Conservation (phyloP, 2,888 invertebrate genomes). For the Pyrochroa serraticornis region DNA sequence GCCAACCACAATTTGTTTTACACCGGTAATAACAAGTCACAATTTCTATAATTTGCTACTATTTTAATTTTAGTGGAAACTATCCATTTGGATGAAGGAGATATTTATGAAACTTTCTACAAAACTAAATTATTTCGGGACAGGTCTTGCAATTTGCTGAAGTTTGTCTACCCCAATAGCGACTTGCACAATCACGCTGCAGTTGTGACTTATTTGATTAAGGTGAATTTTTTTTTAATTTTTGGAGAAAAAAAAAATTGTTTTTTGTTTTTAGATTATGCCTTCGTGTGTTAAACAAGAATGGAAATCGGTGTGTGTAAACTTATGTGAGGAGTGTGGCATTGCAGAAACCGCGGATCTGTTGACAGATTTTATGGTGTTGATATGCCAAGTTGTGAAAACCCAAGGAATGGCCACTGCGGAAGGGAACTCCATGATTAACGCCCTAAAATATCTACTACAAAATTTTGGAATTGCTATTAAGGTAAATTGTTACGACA, state of each 20-base stretch:
- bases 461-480: conserved; percentile 45
- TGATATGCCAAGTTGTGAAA: conserved; percentile 47
- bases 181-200: conserved; percentile 37
- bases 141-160: conserved; percentile 23
- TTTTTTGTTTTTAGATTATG: conserved; percentile 37
- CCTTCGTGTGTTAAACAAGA: conserved; percentile 48
- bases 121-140: neutral
- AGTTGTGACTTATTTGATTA: conserved; percentile 38
- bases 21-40: neutral
- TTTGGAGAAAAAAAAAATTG: neutral
- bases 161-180: conserved; percentile 32
- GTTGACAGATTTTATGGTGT: conserved; percentile 46
- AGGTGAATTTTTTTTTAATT: conserved; percentile 29
- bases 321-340: conserved; percentile 36
- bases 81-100: conserved; percentile 16
- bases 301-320: conserved; percentile 45
- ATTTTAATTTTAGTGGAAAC: conserved; percentile 24
- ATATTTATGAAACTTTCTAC: conserved; percentile 30
- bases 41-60: neutral
- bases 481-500: conserved; percentile 38
- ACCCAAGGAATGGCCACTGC: conserved; percentile 39
- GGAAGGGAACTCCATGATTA: conserved; percentile 27
- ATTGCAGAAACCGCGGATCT: conserved; percentile 39
- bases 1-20: neutral
- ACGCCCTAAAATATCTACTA: conserved; percentile 46